These are phyloP conservation scores for Formica exsecta DNA, from an alignment of 1,140 invertebrate genomes.

Conservation along the genomic window DNA sequence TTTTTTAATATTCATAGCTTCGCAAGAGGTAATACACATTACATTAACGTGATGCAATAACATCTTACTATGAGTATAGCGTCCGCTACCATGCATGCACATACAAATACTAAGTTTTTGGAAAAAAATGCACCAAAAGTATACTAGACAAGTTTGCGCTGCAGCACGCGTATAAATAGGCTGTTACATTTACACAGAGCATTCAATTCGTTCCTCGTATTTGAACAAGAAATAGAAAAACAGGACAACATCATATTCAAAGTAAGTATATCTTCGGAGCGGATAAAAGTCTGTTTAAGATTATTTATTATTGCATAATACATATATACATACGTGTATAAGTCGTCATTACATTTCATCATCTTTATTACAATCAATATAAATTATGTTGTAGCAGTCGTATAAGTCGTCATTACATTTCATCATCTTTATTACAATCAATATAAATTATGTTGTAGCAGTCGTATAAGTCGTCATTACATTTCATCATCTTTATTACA, in stretches of 20 bases:
- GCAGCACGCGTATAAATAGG: conserved; percentile 71
- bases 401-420: too few relatives aligned
- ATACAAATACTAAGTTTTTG: conserved; percentile 70
- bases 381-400: too few relatives aligned
- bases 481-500: too few relatives aligned
- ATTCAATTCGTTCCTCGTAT: conserved; percentile 68
- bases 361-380: too few relatives aligned
- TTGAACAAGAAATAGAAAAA: conserved; percentile 54
- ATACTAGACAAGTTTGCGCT: conserved; percentile 50
- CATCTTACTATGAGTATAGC: not conserved
- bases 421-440: too few relatives aligned
- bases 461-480: too few relatives aligned
- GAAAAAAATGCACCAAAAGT: conserved; percentile 65
- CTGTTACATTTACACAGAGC: conserved; percentile 51
- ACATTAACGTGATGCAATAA: conserved; percentile 47
- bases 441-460: too few relatives aligned
- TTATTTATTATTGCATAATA: conserved; percentile 10
- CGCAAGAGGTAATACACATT: conserved; percentile 16
- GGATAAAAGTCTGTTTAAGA: not conserved
- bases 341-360: too few relatives aligned
- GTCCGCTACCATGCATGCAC: not conserved
- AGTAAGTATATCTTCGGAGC: conserved; percentile 49
- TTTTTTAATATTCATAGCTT: conserved; percentile 8
- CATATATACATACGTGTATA: too few relatives aligned
- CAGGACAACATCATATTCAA: conserved; percentile 69